Conservation (phyloP, 2,888 invertebrate species). For the Nomada flava region DNA sequence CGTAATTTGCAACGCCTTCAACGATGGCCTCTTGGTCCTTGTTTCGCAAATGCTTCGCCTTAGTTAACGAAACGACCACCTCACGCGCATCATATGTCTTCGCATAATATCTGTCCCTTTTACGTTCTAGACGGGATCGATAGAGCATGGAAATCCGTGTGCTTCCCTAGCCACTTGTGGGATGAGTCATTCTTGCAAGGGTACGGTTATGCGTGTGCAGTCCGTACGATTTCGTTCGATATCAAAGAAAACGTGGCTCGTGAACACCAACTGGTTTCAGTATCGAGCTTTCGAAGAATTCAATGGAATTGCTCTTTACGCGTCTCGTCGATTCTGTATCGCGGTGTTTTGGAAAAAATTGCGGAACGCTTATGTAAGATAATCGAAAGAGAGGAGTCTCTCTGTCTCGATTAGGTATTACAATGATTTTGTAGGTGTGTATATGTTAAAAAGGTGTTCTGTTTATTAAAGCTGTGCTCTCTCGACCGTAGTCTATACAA, state of each 20-base stretch:
- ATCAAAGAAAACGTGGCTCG: neutral
- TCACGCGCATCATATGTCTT: conserved; percentile 17
- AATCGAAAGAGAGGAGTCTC: too few species aligned
- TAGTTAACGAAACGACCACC: conserved; percentile 11
- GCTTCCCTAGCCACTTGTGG: neutral
- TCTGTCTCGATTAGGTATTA: too few species aligned
- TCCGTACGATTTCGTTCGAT: neutral
- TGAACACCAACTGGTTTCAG: neutral
- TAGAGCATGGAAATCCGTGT: conserved; percentile 18
- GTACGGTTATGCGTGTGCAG: conserved; percentile 12
- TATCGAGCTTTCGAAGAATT: too few species aligned
- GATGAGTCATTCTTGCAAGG: conserved; percentile 24
- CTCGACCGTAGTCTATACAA: too few species aligned
- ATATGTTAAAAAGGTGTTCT: too few species aligned
- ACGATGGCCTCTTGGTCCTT: conserved; percentile 1
- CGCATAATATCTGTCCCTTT: conserved; percentile 28
- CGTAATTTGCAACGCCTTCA: conserved; percentile 30
- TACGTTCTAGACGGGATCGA: conserved; percentile 18
- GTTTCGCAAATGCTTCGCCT: conserved; percentile 8
- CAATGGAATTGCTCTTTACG: too few species aligned
- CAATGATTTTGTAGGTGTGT: too few species aligned
- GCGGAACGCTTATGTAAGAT: too few species aligned
- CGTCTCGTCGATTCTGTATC: too few species aligned
- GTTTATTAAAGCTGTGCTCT: too few species aligned
- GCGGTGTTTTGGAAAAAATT: too few species aligned